Percentiles rank a stretch among this genome's conserved stretches.
These are phyloP conservation scores for Silurus meridionalis DNA, from an alignment of 2,113 vertebrate species.

Conservation along the genomic window DNA sequence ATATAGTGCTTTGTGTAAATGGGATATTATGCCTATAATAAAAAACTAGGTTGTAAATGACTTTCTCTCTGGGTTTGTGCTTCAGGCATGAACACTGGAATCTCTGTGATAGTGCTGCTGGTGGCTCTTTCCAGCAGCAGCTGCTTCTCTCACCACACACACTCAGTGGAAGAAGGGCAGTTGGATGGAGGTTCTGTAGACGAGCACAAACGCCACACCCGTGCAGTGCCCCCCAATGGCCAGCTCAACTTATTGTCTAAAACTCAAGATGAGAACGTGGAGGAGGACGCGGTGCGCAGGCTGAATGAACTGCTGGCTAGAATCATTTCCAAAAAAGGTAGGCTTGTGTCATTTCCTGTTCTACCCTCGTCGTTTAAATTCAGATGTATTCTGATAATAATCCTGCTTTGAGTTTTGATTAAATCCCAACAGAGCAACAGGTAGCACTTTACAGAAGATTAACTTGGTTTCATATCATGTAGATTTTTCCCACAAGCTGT, in stretches of 20 bases:
- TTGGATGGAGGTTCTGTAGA: constrained; percentile 47
- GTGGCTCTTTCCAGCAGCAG: constrained; percentile 67
- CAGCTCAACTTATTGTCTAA: constrained; percentile 57
- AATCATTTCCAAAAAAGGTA: constrained; percentile 73
- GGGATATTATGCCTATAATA: not conserved
- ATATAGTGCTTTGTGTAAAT: not conserved
- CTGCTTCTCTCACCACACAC: constrained; percentile 63
- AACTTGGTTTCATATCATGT: no score
- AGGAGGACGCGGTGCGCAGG: constrained; percentile 51
- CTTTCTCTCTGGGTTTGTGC: not conserved
- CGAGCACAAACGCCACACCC: constrained; percentile 63
- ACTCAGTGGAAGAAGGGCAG: constrained; percentile 57
- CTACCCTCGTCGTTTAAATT: not conserved
- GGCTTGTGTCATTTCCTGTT: not conserved
- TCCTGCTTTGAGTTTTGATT: not conserved
- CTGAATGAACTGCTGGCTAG: constrained; percentile 70
- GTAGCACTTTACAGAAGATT: not conserved
- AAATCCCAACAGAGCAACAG: not conserved
- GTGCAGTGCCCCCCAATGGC: constrained; percentile 60
- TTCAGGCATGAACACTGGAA: constrained; percentile 72
- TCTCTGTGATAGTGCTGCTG: constrained; percentile 73
- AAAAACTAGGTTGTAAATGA: not conserved
- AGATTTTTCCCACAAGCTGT: not conserved
- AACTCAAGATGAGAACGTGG: constrained; percentile 41
- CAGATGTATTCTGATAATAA: not conserved